Percentiles rank a stretch among this genome's conserved stretches.
Evolutionary conservation across 2,888 invertebrate genomes (phyloP).

Genomic region (Plagiodera versicolora): DNA sequence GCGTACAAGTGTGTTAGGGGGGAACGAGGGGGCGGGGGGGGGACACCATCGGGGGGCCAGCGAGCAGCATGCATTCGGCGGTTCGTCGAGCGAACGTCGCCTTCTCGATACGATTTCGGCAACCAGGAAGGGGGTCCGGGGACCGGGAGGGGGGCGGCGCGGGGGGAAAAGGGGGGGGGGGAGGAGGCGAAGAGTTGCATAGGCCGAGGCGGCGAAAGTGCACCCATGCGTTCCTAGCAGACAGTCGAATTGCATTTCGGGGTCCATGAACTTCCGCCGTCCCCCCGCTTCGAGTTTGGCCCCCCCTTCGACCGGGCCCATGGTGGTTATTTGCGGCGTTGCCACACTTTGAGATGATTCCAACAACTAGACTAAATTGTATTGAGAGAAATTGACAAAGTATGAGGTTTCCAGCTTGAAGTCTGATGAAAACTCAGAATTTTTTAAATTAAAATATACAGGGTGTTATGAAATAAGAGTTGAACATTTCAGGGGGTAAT

Average conservation of each 20-base stretch:
- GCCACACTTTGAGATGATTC: neutral
- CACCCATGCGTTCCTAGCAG: slow-evolving; percentile 57
- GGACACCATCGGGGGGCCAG: slow-evolving; percentile 24
- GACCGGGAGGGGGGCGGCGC: slow-evolving; percentile 35
- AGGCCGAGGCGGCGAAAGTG: slow-evolving; percentile 53
- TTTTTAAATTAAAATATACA: too few relatives aligned
- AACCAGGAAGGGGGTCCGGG: slow-evolving; percentile 40
- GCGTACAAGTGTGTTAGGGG: slow-evolving; percentile 26
- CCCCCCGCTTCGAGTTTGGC: slow-evolving; percentile 29
- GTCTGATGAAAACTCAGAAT: too few relatives aligned
- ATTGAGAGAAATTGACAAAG: too few relatives aligned
- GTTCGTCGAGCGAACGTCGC: too few relatives aligned
- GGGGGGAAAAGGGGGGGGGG: slow-evolving; percentile 38
- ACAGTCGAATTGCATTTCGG: slow-evolving; percentile 54
- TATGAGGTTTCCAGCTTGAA: too few relatives aligned
- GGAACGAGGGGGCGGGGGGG: neutral
- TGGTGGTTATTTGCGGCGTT: neutral
- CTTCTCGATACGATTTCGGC: slow-evolving; percentile 41
- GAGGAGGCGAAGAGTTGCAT: slow-evolving; percentile 49
- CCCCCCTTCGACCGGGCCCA: slow-evolving; percentile 22
- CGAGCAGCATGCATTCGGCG: slow-evolving; percentile 21
- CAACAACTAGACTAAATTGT: neutral
- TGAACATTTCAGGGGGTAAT: too few relatives aligned
- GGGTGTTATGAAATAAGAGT: too few relatives aligned
- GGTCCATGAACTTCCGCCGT: slow-evolving; percentile 49